Conservation (phyloP, 2,888 invertebrate genomes). For the Aporophyla lueneburgensis region DNA sequence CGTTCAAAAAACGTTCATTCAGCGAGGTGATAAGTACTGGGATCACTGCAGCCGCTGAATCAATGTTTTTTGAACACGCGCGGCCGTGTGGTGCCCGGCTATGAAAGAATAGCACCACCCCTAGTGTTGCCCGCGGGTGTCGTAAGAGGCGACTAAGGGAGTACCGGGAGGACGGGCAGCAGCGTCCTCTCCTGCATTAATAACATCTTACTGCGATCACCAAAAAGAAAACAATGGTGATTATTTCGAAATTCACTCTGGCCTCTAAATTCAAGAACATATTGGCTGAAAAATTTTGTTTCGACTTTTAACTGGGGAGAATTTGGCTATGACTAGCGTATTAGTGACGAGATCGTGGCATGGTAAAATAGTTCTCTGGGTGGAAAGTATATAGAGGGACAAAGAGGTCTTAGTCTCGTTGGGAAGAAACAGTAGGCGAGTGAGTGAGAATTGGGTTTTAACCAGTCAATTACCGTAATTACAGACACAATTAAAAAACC, state of each 20-base stretch:
- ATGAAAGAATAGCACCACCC: conserved; percentile 43
- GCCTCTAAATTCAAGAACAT: not conserved
- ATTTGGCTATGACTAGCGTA: not conserved
- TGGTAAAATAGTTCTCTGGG: too few relatives aligned
- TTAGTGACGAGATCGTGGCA: not conserved
- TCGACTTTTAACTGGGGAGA: not conserved
- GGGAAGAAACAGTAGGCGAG: conserved; percentile 1
- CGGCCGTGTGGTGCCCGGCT: conserved; percentile 47
- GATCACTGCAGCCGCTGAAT: not conserved
- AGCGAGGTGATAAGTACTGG: not conserved
- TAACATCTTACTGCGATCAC: conserved; percentile 45
- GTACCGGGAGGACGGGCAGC: conserved; percentile 25
- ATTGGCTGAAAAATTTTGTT: not conserved
- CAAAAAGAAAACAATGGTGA: conserved; percentile 14
- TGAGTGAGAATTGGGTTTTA: too few relatives aligned
- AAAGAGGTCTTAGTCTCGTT: conserved; percentile 31
- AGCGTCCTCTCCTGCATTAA: conserved; percentile 27
- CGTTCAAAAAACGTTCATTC: not conserved
- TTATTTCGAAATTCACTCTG: conserved; percentile 32
- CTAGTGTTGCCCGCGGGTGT: conserved; percentile 21
- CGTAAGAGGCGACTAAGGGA: conserved; percentile 53
- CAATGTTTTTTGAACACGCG: not conserved
- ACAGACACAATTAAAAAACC: too few relatives aligned
- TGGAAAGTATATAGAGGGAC: not conserved
- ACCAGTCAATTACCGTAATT: too few relatives aligned